Conservation (phyloP, 2,888 invertebrate genomes). For the Caenorhabditis sp. region DNA sequence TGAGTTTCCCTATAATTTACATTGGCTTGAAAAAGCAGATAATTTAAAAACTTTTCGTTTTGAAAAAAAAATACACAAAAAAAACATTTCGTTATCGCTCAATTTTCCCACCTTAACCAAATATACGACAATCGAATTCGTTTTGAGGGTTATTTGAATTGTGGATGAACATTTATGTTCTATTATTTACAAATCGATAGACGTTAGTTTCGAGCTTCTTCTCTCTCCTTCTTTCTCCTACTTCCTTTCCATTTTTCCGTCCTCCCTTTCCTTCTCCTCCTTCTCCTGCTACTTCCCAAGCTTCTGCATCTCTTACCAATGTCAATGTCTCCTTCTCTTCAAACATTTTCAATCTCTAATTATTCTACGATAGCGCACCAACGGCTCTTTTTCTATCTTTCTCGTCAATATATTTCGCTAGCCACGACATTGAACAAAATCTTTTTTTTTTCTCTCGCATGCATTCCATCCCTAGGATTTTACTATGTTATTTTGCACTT, state of each 20-base stretch:
- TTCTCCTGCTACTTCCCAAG: background rate
- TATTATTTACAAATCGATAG: background rate
- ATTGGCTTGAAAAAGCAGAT: no score
- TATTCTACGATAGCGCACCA: background rate
- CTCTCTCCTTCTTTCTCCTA: background rate
- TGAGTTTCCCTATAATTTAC: no score
- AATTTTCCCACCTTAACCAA: background rate
- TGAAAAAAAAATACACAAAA: no score
- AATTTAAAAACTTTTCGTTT: no score
- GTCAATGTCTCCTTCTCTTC: background rate
- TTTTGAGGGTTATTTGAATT: background rate
- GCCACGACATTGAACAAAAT: background rate
- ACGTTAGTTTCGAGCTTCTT: background rate
- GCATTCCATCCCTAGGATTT: background rate
- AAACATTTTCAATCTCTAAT: background rate
- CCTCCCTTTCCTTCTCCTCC: background rate
- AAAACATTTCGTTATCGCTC: background rate
- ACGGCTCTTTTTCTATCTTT: background rate
- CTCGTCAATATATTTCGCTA: background rate
- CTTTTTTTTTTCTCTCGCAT: background rate
- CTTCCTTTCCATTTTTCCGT: background rate
- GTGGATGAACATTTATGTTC: background rate
- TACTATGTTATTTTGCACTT: background rate
- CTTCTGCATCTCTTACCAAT: background rate
- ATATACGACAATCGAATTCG: background rate